Conservation (phyloP, 2,797 vertebrate species). For the Dermochelys coriacea region DNA sequence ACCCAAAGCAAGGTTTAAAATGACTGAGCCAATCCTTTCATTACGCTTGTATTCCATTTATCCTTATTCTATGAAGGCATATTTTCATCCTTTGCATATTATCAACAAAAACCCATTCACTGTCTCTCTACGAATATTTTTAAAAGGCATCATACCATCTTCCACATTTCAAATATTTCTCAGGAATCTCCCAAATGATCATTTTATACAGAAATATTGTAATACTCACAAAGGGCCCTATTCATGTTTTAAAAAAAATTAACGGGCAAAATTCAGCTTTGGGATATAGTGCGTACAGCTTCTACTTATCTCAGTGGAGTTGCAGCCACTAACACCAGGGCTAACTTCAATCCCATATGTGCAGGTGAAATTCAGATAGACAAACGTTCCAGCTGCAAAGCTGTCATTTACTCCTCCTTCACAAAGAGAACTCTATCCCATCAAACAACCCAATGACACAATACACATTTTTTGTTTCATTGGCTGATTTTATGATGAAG, state of each 20-base stretch:
- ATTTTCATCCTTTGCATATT: conserved; percentile 56
- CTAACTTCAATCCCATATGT: not conserved
- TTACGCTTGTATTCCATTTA: conserved; percentile 52
- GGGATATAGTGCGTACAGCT: conserved; percentile 11
- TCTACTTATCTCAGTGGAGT: not conserved
- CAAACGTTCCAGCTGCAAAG: not conserved
- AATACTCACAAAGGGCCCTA: conserved; percentile 74
- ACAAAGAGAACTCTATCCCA: conserved; percentile 9
- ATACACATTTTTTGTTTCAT: not conserved
- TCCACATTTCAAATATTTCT: conserved; percentile 52
- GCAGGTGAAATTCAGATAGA: not conserved
- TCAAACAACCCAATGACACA: conserved; percentile 29
- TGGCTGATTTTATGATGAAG: not conserved
- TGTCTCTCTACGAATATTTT: conserved; percentile 39
- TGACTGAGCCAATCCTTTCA: conserved; percentile 59
- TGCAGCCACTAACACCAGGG: not conserved
- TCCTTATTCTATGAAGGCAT: conserved; percentile 54
- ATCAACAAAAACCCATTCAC: conserved; percentile 48
- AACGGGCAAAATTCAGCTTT: conserved; percentile 23
- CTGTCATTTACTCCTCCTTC: conserved; percentile 29
- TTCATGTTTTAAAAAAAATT: conserved; percentile 52
- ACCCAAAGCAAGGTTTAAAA: conserved; percentile 74
- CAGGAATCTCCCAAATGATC: conserved; percentile 65
- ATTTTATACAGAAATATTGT: conserved; percentile 73
- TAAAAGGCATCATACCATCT: conserved; percentile 14